phyloP scores from a whole-genome alignment of 2,797 vertebrate species.

The Poeciliopsis turneri region DNA sequence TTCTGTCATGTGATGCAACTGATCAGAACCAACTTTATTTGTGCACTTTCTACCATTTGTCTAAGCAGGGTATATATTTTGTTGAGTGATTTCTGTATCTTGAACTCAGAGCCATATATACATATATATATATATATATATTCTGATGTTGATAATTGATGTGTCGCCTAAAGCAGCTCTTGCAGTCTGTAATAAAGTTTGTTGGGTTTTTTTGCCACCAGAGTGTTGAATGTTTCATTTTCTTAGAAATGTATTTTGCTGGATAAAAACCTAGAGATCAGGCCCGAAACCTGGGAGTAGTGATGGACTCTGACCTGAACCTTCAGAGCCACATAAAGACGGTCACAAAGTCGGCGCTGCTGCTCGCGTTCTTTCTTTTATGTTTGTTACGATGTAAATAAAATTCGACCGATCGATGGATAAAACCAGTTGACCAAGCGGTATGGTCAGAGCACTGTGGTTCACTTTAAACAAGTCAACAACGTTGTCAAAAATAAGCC shows the following conservation, averaged over 20 bases:
- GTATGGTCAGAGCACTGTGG: background rate
- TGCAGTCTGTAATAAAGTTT: slow-evolving; percentile 75
- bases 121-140: slow-evolving; percentile 21
- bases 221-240: slow-evolving; percentile 3
- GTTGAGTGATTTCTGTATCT: slow-evolving; percentile 67
- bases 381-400: too few species aligned
- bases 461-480: background rate
- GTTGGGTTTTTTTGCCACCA: slow-evolving; percentile 46
- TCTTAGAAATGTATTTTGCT: background rate
- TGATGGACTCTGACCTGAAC: too few species aligned
- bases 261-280: too few species aligned
- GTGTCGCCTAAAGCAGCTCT: slow-evolving; percentile 55
- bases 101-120: slow-evolving; percentile 71
- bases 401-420: too few species aligned
- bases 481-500: background rate
- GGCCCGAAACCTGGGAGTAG: too few species aligned
- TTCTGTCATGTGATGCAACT: slow-evolving; percentile 63
- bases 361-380: too few species aligned
- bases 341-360: too few species aligned
- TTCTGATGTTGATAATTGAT: slow-evolving; percentile 70
- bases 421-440: background rate
- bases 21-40: slow-evolving; percentile 62
- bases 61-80: slow-evolving; percentile 72
- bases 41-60: slow-evolving; percentile 74
- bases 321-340: too few species aligned